A percentile compares a stretch with the other conserved stretches of the same genome.
Evolutionary conservation across 2,113 vertebrate genomes (phyloP).

Genomic region (Anoplopoma fimbria): DNA sequence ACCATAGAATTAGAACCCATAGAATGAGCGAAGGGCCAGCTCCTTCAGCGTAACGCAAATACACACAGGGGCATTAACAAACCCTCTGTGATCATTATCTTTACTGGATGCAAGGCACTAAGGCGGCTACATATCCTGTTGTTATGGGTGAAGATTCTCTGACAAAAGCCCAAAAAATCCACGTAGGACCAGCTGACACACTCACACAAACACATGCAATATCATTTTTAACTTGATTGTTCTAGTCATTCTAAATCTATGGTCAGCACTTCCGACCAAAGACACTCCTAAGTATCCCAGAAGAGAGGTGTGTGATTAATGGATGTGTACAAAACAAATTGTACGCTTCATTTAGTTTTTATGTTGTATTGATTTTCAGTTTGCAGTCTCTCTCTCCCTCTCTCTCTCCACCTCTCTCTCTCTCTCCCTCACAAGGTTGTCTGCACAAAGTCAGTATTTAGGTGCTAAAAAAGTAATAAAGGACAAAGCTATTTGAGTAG

Average conservation of each 20-base stretch:
- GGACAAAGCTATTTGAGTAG: constrained; percentile 47
- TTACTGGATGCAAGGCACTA: constrained; percentile 56
- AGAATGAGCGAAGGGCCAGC: constrained; percentile 47
- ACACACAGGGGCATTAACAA: constrained; percentile 19
- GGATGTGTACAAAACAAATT: constrained; percentile 65
- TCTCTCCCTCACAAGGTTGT: not conserved
- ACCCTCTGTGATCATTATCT: constrained; percentile 42
- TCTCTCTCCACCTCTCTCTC: not conserved
- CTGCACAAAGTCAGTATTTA: constrained; percentile 55
- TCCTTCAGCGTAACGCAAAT: constrained; percentile 59
- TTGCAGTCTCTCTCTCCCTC: not conserved
- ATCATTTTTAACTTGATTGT: constrained; percentile 25
- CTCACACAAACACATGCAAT: constrained; percentile 24
- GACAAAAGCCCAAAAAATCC: constrained; percentile 24
- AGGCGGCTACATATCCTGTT: constrained; percentile 40
- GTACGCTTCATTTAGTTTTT: constrained; percentile 53
- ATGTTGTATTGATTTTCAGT: constrained; percentile 35
- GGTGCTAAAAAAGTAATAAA: constrained; percentile 74
- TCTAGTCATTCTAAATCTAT: constrained; percentile 55
- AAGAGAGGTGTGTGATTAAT: constrained; percentile 52
- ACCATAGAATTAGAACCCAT: constrained; percentile 52
- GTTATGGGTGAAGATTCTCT: constrained; percentile 25
- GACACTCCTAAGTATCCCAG: constrained; percentile 37
- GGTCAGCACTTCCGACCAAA: constrained; percentile 57
- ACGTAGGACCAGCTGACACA: constrained; percentile 14